phyloP scores from a whole-genome alignment of 1,140 invertebrate species.

The Drosophila busckii region DNA sequence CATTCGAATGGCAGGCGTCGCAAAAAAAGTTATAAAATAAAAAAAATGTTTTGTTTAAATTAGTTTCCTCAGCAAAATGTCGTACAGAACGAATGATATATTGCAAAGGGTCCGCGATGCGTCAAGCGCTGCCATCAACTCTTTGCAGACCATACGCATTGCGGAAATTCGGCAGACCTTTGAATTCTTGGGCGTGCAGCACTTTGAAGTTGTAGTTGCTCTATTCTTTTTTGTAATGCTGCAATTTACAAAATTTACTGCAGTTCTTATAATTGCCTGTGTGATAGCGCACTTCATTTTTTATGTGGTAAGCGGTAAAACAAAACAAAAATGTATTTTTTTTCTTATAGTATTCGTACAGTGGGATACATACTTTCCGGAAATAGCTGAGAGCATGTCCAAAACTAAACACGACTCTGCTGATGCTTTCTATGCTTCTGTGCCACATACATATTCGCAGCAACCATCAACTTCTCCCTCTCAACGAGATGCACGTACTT shows the following conservation, averaged over 20 bases:
- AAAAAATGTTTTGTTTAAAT: slow-evolving; percentile 23
- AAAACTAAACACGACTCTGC: neutral
- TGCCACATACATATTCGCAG: neutral
- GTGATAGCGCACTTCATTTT: slow-evolving; percentile 42
- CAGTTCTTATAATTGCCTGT: slow-evolving; percentile 36
- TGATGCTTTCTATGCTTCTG: neutral
- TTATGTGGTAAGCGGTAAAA: slow-evolving; percentile 41
- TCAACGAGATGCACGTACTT: too few species aligned
- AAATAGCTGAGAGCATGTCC: neutral
- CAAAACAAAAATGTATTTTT: neutral
- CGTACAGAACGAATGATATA: slow-evolving; percentile 27
- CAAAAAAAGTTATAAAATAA: too few species aligned
- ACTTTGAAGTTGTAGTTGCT: slow-evolving; percentile 34
- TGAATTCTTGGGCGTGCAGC: slow-evolving; percentile 41
- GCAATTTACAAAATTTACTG: slow-evolving; percentile 56
- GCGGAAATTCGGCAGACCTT: slow-evolving; percentile 42
- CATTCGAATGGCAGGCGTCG: too few species aligned
- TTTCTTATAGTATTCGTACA: neutral
- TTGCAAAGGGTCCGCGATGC: slow-evolving; percentile 2
- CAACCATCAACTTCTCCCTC: too few species aligned
- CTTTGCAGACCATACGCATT: slow-evolving; percentile 23
- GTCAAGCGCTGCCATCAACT: neutral
- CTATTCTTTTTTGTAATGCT: slow-evolving; percentile 39
- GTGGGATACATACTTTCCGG: slow-evolving; percentile 18
- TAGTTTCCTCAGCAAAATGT: slow-evolving; percentile 14